Base-by-base conservation (phyloP, 2,888 invertebrate genomes). In the Mamestra brassicae region DNA sequence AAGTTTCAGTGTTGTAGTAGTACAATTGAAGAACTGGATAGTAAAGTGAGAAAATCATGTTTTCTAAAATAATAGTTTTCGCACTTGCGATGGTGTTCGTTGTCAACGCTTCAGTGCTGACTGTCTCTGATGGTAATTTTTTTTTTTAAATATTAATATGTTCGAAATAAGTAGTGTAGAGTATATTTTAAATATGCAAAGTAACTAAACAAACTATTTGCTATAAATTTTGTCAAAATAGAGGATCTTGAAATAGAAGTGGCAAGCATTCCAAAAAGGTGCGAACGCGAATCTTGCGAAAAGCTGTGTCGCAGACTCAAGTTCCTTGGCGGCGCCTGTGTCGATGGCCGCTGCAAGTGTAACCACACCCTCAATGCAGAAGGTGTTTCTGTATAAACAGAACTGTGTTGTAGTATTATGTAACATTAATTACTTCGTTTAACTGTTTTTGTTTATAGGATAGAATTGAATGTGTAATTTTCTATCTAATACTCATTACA, bases 81-180 rank as follows among this genome's bases (percentile, higher is more conserved):
- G 60, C 79, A 8, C n/a, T 86, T 57, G 77, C 71, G 10, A 55
- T 50, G 3, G 26, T 86, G 1, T 81, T 34, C 50, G 78, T 76
- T 13, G 61, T 78, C 17, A 83, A 84, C 42, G 83, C 85, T 0
- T 83, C 87, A 7, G 76, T 84, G 47, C 66, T 85, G 6, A 68
- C 65, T n/a, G n/a, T 76, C 52, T 52, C 52, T 65, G 87, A 85
- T 82, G 38, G 38, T 60, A 38, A 60, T 60, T 60, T 60, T 2
- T 36, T 57, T 8, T 8, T 8, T n/a, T 13, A 47, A n/a, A n/a
- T 47, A 11, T 47, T 6, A n/a, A n/a, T n/a, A 26, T 26, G 26
- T 26, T 26, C 26, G 26, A 26, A 26, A 26, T 26, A 26, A 26
- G 26, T 26, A 26, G 26, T 26, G 26, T 26, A 26, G 26, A 26